Evolutionary conservation across 2,113 vertebrate genomes (phyloP).

Genomic region (Eolophus roseicapilla): DNA sequence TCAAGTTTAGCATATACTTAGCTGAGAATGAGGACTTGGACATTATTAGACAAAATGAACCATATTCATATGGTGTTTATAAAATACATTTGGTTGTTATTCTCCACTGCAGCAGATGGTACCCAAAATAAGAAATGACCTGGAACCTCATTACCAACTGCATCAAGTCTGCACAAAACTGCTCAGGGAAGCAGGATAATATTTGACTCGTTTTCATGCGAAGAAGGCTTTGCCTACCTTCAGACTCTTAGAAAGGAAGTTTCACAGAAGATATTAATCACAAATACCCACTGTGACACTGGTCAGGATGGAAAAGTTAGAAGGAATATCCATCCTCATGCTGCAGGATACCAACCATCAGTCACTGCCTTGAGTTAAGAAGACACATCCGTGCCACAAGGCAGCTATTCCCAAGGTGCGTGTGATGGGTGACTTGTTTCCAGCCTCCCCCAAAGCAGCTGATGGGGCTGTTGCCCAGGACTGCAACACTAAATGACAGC

Average conservation of each 20-base stretch:
- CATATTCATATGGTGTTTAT: conserved; percentile 10
- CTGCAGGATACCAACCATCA: neutral
- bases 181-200: neutral
- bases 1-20: neutral
- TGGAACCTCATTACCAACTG: conserved; percentile 34
- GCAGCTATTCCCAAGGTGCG: accelerated
- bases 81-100: conserved; percentile 31
- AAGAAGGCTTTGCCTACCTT: neutral
- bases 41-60: conserved; percentile 7
- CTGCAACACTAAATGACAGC: neutral
- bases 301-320: neutral
- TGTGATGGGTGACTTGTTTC: neutral
- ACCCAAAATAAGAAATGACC: conserved; percentile 59
- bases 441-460: neutral
- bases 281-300: neutral
- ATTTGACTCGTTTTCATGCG: neutral
- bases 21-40: neutral
- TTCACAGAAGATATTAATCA: neutral
- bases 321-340: neutral
- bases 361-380: neutral
- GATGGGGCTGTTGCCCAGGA: neutral
- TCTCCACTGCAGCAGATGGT: conserved; percentile 50
- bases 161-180: neutral
- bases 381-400: neutral
- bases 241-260: neutral